Evolutionary conservation across 92 coral and sea anemone species (phyloP).

Genomic region (Zoanthus solanderi): DNA sequence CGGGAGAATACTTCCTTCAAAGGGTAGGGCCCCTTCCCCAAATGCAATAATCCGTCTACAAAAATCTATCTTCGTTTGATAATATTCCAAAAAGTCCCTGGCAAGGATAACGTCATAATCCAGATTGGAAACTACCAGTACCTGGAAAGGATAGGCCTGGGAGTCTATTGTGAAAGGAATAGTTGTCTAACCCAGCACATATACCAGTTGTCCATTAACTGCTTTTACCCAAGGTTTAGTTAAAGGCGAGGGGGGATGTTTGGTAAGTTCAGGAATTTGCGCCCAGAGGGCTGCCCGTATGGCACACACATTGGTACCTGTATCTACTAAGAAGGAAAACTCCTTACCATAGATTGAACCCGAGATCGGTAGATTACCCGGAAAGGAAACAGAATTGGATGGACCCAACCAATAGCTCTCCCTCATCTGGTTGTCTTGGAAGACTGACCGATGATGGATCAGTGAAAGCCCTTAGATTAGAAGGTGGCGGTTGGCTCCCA

Average conservation of each 20-base stretch:
- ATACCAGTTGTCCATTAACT: conserved; percentile 2
- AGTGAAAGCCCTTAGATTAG: no score
- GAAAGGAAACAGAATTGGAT: conserved; percentile 2
- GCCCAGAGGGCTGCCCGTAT: conserved; percentile 21
- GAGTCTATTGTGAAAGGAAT: background rate
- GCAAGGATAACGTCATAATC: conserved; percentile 34
- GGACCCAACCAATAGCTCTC: background rate
- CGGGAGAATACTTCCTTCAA: background rate
- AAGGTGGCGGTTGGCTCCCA: no score
- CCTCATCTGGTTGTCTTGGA: background rate
- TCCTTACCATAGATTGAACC: conserved; percentile 17
- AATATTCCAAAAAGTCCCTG: conserved; percentile 23
- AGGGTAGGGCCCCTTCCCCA: background rate
- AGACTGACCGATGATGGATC: background rate
- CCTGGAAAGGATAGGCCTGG: conserved; percentile 29
- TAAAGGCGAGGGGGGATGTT: background rate
- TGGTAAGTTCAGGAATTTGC: background rate
- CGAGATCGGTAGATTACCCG: conserved; percentile 12
- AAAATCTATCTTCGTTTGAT: background rate
- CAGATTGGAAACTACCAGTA: background rate
- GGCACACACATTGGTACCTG: conserved; percentile 58
- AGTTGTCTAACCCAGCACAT: background rate
- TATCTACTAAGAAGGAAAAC: conserved; percentile 45
- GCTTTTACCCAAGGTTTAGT: background rate
- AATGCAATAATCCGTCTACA: background rate